Evolutionary conservation across 2,113 vertebrate species (phyloP), one percentile per base, ranked within the genome.

Genomic region (Gadus chalcogrammus): DNA sequence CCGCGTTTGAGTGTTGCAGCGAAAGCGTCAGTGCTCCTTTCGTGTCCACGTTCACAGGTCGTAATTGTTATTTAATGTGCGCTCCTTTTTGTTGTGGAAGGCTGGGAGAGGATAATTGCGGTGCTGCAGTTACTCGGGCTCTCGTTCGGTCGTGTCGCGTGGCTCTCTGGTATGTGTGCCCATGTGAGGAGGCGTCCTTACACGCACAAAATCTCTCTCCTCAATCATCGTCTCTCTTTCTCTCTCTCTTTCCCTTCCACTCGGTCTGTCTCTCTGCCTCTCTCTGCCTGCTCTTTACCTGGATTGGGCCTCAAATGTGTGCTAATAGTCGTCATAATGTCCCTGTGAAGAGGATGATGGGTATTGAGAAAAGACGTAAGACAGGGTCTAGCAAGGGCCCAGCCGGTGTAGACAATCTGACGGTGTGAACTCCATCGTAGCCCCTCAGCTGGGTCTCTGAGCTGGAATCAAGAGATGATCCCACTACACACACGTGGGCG

Each of bases 21-120:
- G 72, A 86, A 56, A 79, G 59, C n/a, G 2, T 81, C 71, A 24
- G 70, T 70, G 80, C 81, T 79, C 64, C 48, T 70, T 71, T 75
- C 22, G 69, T 18, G 65, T 78, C 68, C 75, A 64, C 67, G 68
- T 75, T 79, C 85, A 78, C 74, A 88, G 85, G 79, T 79, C 82
- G 12, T 87, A 86, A 84, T 88, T 88, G 82, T 87, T 85, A 84
- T 88, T 90, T 90, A 80, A 88, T 90, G 85, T 82, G 77, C 67
- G 73, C 77, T 83, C 58, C 77, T 84, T 88, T 90, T 90, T 86
- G 79, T 88, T 86, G 75, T 76, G 88, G 87, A 81, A 87, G 86
- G 77, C 90, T 89, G 87, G 87, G 85, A 90, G 82, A 85, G 84
- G 84, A 85, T 91, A 91, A 93, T 92, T 91, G 82, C 82, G 79